phyloP scores from a whole-genome alignment of 2,888 invertebrate genomes.

The Hirtodrosophila trivittata region DNA sequence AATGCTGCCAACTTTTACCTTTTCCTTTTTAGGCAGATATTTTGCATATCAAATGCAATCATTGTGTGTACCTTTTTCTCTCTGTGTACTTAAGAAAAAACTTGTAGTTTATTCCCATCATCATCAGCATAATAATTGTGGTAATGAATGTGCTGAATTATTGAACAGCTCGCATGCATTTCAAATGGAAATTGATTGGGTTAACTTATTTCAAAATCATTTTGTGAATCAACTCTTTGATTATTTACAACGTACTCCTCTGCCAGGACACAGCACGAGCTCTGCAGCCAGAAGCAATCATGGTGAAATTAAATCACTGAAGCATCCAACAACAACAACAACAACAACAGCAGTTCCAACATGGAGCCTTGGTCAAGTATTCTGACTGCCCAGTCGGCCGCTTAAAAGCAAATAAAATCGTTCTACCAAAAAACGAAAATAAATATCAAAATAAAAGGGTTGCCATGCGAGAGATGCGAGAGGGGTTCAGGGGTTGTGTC shows the following conservation, averaged over 20 bases:
- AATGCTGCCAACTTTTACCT: constrained; percentile 25
- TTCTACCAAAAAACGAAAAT: constrained; percentile 3
- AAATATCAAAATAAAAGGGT: constrained; percentile 10
- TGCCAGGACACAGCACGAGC: constrained; percentile 5
- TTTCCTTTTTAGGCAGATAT: constrained; percentile 25
- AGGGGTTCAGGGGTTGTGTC: too few species aligned
- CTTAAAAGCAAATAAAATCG: constrained; percentile 71
- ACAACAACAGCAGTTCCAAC: not conserved
- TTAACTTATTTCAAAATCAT: constrained; percentile 32
- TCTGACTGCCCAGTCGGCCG: constrained; percentile 49
- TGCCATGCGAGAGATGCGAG: constrained; percentile 18
- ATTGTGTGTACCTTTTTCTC: constrained; percentile 10
- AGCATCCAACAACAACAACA: constrained; percentile 36
- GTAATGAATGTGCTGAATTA: constrained; percentile 37
- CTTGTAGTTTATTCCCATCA: constrained; percentile 34
- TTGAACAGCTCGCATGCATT: constrained; percentile 45
- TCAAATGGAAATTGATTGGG: constrained; percentile 58
- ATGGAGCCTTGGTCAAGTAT: constrained; percentile 33
- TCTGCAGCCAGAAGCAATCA: constrained; percentile 58
- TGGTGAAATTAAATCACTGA: constrained; percentile 50
- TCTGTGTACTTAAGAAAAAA: constrained; percentile 1
- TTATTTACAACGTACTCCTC: constrained; percentile 50
- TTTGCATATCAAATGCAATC: constrained; percentile 32
- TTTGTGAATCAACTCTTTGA: constrained; percentile 26
- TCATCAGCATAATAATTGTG: constrained; percentile 31